A percentile compares a stretch with the other conserved stretches of the same genome.
Conservation (phyloP, 2,113 vertebrate species). For the Ammodytes dubius region DNA sequence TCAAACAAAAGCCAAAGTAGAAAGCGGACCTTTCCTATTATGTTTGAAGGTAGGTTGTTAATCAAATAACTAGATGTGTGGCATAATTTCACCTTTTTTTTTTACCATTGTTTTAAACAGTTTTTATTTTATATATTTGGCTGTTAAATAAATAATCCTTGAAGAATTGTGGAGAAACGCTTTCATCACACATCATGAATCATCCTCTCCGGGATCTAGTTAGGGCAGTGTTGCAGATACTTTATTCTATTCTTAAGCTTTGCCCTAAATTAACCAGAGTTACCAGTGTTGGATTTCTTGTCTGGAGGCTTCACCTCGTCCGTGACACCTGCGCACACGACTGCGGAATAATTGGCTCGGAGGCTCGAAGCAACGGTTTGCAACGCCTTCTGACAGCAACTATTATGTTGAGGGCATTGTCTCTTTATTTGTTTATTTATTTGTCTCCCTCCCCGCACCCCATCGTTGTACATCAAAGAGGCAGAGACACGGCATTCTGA, state of each 20-base stretch:
- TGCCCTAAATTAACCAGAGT: conserved; percentile 67
- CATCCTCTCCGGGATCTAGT: conserved; percentile 42
- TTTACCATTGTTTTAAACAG: neutral
- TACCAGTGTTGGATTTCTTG: conserved; percentile 79
- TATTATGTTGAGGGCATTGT: conserved; percentile 71
- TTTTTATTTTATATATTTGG: neutral
- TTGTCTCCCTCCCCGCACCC: conserved; percentile 41
- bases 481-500: conserved; percentile 69
- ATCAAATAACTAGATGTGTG: conserved; percentile 39
- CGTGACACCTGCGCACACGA: conserved; percentile 75
- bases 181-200: conserved; percentile 40
- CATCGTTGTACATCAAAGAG: conserved; percentile 64
- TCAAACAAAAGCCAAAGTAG: conserved; percentile 56
- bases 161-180: neutral
- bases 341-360: conserved; percentile 71
- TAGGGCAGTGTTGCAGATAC: conserved; percentile 9
- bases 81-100: conserved; percentile 17
- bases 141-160: neutral
- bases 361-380: conserved; percentile 56
- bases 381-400: conserved; percentile 71
- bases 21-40: conserved; percentile 46
- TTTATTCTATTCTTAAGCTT: conserved; percentile 74
- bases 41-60: conserved; percentile 49
- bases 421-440: conserved; percentile 49
- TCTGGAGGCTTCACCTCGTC: conserved; percentile 65